Evolutionary conservation across 2,797 vertebrate genomes (phyloP).

Genomic region (Pipistrellus kuhlii): DNA sequence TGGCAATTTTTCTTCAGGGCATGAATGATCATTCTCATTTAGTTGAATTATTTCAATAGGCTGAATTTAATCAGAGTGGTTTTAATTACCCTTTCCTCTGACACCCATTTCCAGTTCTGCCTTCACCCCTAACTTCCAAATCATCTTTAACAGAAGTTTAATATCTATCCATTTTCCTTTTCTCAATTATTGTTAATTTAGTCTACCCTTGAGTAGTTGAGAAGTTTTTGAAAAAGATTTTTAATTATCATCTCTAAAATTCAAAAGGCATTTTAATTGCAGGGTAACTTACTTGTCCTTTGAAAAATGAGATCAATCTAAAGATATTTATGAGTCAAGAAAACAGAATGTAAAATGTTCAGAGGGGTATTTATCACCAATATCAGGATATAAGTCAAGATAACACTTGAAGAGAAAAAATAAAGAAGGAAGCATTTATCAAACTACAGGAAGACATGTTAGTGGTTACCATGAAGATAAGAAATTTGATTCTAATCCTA

Average conservation of each 20-base stretch:
- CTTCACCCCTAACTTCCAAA: slow-evolving; percentile 38
- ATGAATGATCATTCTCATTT: slow-evolving; percentile 72
- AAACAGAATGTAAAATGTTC: slow-evolving; percentile 50
- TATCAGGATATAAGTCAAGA: slow-evolving; percentile 31
- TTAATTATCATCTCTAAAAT: slow-evolving; percentile 77
- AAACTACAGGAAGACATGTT: background rate
- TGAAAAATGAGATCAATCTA: slow-evolving; percentile 49
- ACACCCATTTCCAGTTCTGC: slow-evolving; percentile 4
- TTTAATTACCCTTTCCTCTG: slow-evolving; percentile 66
- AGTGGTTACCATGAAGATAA: background rate
- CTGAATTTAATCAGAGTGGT: background rate
- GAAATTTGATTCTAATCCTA: slow-evolving; percentile 17
- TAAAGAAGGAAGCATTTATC: background rate
- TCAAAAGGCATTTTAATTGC: slow-evolving; percentile 74
- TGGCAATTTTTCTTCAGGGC: slow-evolving; percentile 67
- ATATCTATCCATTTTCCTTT: slow-evolving; percentile 61
- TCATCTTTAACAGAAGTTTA: slow-evolving; percentile 67
- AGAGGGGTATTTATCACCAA: background rate
- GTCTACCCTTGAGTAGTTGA: slow-evolving; percentile 64
- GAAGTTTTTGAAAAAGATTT: slow-evolving; percentile 76
- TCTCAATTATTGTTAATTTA: slow-evolving; percentile 64
- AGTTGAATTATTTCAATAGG: slow-evolving; percentile 68
- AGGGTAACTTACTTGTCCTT: slow-evolving; percentile 74
- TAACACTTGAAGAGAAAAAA: background rate
- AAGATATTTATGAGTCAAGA: slow-evolving; percentile 39